Percentiles rank a stretch among this genome's conserved stretches.
phyloP scores from a whole-genome alignment of 1,140 invertebrate species.

The Platyura marginata region DNA sequence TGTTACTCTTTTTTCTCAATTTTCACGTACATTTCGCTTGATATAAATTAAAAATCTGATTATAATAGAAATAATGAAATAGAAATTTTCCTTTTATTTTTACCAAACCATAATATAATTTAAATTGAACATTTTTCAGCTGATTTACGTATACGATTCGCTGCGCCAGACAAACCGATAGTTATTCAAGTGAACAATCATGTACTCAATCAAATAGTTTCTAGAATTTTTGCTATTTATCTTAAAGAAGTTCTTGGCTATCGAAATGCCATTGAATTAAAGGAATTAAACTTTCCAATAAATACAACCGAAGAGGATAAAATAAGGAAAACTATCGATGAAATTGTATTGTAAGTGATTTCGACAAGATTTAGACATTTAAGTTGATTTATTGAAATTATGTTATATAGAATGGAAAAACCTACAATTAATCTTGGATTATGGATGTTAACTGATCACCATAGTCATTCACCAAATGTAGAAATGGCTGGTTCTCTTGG shows the following conservation, averaged over 20 bases:
- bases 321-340: neutral
- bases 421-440: constrained; percentile 54
- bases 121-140: neutral
- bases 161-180: neutral
- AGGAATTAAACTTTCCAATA: too few species aligned
- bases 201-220: constrained; percentile 1
- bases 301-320: neutral
- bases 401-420: constrained; percentile 26
- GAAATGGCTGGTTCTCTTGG: constrained; percentile 26
- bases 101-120: too few species aligned
- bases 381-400: constrained; percentile 4
- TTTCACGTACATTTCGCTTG: too few species aligned
- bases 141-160: neutral
- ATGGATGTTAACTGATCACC: constrained; percentile 39
- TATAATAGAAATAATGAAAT: too few species aligned
- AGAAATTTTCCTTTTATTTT: too few species aligned
- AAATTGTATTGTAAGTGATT: neutral
- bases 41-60: too few species aligned
- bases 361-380: too few species aligned
- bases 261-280: too few species aligned
- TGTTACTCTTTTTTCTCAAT: too few species aligned
- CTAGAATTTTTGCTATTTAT: neutral
- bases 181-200: neutral
- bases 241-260: neutral
- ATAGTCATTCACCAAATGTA: constrained; percentile 20